Evolutionary conservation across 2,113 vertebrate species (phyloP).

Genomic region (Pristiophorus japonicus): DNA sequence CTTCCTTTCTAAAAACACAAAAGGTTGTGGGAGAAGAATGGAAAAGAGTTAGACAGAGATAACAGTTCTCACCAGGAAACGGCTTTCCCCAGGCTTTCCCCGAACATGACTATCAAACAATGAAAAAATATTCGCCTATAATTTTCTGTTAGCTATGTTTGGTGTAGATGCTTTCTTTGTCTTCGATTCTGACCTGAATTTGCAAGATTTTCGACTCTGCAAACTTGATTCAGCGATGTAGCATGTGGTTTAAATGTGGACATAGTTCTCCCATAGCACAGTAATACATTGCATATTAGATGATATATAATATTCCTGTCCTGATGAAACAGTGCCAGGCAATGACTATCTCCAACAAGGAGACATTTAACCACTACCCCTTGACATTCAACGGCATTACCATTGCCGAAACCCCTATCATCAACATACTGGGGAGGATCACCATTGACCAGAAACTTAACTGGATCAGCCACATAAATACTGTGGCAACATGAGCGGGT

Average conservation of each 20-base stretch:
- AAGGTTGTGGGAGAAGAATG: neutral
- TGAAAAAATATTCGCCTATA: neutral
- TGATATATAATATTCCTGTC: too few relatives aligned
- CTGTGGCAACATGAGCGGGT: too few relatives aligned
- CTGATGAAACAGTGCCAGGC: too few relatives aligned
- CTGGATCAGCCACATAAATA: too few relatives aligned
- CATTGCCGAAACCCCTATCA: too few relatives aligned
- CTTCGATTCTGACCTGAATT: neutral
- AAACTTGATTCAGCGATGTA: neutral
- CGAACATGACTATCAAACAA: too few relatives aligned
- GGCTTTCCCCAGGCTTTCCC: neutral
- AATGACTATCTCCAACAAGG: too few relatives aligned
- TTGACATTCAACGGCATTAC: too few relatives aligned
- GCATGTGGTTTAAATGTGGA: neutral
- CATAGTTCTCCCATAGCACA: neutral
- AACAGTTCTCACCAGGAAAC: neutral
- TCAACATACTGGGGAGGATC: too few relatives aligned
- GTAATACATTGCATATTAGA: neutral
- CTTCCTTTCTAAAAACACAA: constrained; percentile 42
- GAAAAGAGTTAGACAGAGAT: neutral
- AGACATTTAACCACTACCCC: too few relatives aligned
- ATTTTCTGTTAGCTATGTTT: neutral
- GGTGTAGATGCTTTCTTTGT: neutral
- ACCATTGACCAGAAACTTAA: too few relatives aligned
- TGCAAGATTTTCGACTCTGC: neutral